Base-by-base conservation (phyloP, 2,888 invertebrate genomes). In the Euproctis similis region DNA sequence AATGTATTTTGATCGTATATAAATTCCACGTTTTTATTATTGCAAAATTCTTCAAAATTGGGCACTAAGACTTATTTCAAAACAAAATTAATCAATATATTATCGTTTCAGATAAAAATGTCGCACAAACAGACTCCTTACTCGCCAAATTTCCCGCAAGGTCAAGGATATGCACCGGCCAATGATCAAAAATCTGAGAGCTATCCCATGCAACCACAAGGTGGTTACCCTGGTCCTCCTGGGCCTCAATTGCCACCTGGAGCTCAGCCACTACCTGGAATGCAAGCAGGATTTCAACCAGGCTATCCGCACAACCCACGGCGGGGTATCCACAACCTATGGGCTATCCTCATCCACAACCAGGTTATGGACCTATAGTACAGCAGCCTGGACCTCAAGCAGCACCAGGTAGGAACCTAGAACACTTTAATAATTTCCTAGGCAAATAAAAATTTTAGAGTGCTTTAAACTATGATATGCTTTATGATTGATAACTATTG, bases 121-220 rank as follows among this genome's bases (percentile, higher is more conserved):
- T 82, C 84, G 1, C 80, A 84, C 47, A 76, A 80, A 52, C 66
- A 53, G 26, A 67, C 63, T 8, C 75, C 80, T 9, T 82, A 77
- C 34, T 67, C 82, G 2, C 85, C 85, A 10, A 85, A 85, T 46
- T 85, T 78, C 40, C 84, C 85, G 4, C 38, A 46, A 24, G 67
- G 63, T 42, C 78, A 78, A 45, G 84, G 82, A 6, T 85, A 84
- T 59, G 69, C 51, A 29, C 69, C 72, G 9, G 73, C 81, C 8
- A 80, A 84, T 35, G 53, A 47, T 24, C 43, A 36, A 1, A 74
- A 74, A 39, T 17, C 46, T 28, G 75, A 76, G 29, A 62, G 52
- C 25, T 78, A 67, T 52, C 73, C 67, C 24, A 66, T 58, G 55
- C 55, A 49, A 23, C 61, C 66, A 3, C 81, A 60, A 63, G 37